phyloP scores from a whole-genome alignment of 2,888 invertebrate genomes.

The Drosophila emarginata region DNA sequence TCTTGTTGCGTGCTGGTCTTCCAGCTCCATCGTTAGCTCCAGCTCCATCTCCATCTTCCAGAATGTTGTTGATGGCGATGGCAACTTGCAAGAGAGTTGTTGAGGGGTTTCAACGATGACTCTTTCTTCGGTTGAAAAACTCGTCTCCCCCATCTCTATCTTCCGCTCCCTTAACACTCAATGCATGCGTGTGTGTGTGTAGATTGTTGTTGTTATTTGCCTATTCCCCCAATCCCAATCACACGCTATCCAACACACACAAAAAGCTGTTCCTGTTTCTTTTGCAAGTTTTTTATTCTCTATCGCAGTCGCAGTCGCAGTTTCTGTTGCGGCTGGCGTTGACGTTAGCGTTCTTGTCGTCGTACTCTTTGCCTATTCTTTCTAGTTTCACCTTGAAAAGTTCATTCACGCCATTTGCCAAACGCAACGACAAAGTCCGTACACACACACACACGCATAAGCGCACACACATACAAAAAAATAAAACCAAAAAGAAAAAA shows the following conservation, averaged over 20 bases:
- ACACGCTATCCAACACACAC: constrained; percentile 65
- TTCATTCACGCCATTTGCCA: constrained; percentile 77
- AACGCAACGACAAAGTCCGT: constrained; percentile 73
- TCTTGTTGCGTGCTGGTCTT: constrained; percentile 49
- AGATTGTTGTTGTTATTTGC: constrained; percentile 21
- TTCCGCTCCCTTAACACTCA: neutral
- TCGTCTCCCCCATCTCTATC: constrained; percentile 29
- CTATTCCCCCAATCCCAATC: constrained; percentile 57
- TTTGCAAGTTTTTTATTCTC: constrained; percentile 47
- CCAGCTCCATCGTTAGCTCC: constrained; percentile 10
- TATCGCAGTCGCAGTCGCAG: constrained; percentile 10
- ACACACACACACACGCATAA: constrained; percentile 30
- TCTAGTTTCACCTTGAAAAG: constrained; percentile 81
- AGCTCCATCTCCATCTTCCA: constrained; percentile 11
- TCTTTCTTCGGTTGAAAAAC: constrained; percentile 44
- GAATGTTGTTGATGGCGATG: constrained; percentile 28
- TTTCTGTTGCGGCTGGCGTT: constrained; percentile 23
- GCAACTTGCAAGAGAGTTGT: constrained; percentile 57
- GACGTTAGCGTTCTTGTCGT: constrained; percentile 32
- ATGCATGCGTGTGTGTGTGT: constrained; percentile 50
- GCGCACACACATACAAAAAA: constrained; percentile 13
- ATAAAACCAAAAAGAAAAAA: constrained; percentile 13
- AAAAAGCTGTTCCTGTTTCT: constrained; percentile 65
- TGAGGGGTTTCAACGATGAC: constrained; percentile 50
- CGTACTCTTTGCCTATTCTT: constrained; percentile 68